Conservation (phyloP, 2,113 vertebrate genomes). For the Ammodytes marinus region DNA sequence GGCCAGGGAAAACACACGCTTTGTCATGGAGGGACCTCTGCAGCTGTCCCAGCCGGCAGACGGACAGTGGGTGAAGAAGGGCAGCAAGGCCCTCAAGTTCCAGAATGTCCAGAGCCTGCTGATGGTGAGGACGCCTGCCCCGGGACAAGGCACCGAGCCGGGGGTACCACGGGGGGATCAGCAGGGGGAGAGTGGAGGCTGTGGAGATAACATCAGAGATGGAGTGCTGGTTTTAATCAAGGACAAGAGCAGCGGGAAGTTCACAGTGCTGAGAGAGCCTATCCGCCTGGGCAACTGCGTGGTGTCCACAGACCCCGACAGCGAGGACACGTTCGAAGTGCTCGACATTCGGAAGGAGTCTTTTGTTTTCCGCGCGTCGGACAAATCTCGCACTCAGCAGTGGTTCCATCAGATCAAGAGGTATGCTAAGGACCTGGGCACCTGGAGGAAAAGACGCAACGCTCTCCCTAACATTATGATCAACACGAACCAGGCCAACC, state of each 20-base stretch:
- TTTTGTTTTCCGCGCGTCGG: slow-evolving; percentile 90
- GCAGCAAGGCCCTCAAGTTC: slow-evolving; percentile 93
- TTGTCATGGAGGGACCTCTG: slow-evolving; percentile 92
- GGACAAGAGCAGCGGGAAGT: slow-evolving; percentile 93
- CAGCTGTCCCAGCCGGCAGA: slow-evolving; percentile 92
- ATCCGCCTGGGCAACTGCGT: slow-evolving; percentile 92
- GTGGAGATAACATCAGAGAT: slow-evolving; percentile 83
- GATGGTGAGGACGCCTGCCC: slow-evolving; percentile 86
- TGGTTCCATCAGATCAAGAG: slow-evolving; percentile 91
- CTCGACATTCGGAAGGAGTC: slow-evolving; percentile 92
- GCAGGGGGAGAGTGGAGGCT: slow-evolving; percentile 24
- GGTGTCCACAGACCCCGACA: slow-evolving; percentile 89
- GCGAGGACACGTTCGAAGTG: slow-evolving; percentile 92
- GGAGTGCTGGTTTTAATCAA: slow-evolving; percentile 92
- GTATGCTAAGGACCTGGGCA: slow-evolving; percentile 89
- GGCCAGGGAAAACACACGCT: slow-evolving; percentile 90
- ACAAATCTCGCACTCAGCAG: slow-evolving; percentile 91
- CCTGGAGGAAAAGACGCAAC: slow-evolving; percentile 92
- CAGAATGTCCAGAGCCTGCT: slow-evolving; percentile 93
- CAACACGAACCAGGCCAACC: slow-evolving; percentile 86
- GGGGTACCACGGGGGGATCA: slow-evolving; percentile 54
- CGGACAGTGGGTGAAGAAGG: slow-evolving; percentile 93
- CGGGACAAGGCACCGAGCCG: slow-evolving; percentile 32
- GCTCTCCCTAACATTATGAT: slow-evolving; percentile 97
- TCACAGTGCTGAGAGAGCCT: slow-evolving; percentile 90